phyloP scores from a whole-genome alignment of 2,888 invertebrate species.

The Dolichopus griseipennis region DNA sequence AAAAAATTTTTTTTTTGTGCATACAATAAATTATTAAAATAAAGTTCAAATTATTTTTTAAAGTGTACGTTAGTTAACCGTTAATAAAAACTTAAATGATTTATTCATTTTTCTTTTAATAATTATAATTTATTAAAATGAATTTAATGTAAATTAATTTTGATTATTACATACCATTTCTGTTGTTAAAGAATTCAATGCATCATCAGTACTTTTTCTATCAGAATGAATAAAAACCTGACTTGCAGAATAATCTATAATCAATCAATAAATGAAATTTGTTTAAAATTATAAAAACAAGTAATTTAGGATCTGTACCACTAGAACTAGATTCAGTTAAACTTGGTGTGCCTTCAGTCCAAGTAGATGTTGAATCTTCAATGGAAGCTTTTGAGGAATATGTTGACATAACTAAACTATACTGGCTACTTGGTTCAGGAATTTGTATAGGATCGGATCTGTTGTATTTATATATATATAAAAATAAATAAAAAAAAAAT shows the following conservation, averaged over 20 bases:
- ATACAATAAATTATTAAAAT: no score
- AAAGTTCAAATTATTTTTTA: no score
- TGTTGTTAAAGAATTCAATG: conserved; percentile 1
- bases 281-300: not conserved
- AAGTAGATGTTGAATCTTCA: conserved; percentile 91
- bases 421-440: conserved; percentile 49
- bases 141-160: no score
- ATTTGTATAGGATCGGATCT: conserved; percentile 47
- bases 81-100: no score
- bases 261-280: not conserved
- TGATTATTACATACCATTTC: not conserved
- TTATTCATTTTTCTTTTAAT: no score
- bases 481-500: no score
- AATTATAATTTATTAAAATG: no score
- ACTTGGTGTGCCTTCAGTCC: conserved; percentile 96
- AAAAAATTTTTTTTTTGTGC: no score
- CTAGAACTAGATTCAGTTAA: conserved; percentile 95
- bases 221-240: not conserved
- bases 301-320: conserved; percentile 38
- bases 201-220: not conserved
- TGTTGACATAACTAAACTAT: conserved; percentile 46
- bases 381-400: conserved; percentile 82
- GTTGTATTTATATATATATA: not conserved
- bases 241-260: conserved; percentile 1
- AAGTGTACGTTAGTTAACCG: no score